phyloP scores from a whole-genome alignment of 2,888 invertebrate species.

The Nemoura dubitans region DNA sequence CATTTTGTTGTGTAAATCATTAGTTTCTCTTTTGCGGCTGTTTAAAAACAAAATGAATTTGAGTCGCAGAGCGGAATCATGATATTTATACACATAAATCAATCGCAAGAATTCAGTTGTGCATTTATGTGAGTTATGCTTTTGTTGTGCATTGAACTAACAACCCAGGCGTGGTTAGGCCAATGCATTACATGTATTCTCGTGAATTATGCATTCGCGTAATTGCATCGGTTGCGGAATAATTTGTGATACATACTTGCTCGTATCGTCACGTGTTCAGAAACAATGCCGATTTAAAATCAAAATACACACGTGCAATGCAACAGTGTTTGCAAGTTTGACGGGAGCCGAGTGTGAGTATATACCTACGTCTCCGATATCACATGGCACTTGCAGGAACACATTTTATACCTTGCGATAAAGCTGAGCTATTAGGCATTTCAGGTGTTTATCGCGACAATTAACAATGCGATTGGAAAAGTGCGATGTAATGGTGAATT shows the following conservation, averaged over 20 bases:
- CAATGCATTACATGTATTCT: not conserved
- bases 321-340: not conserved
- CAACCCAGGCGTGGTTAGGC: not conserved
- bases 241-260: not conserved
- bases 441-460: too few relatives aligned
- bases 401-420: too few relatives aligned
- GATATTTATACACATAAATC: not conserved
- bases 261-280: not conserved
- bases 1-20: constrained; percentile 3
- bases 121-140: not conserved
- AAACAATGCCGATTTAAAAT: not conserved
- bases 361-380: too few relatives aligned
- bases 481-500: too few relatives aligned
- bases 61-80: not conserved
- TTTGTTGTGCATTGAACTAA: not conserved
- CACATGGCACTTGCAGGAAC: too few relatives aligned
- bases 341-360: too few relatives aligned
- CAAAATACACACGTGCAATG: constrained; percentile 23
- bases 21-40: not conserved
- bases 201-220: not conserved
- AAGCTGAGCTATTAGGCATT: too few relatives aligned
- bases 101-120: not conserved
- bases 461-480: too few relatives aligned
- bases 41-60: not conserved
- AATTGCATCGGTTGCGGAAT: not conserved